Evolutionary conservation across 2,888 invertebrate genomes (phyloP).

Genomic region (Diadromus collaris): DNA sequence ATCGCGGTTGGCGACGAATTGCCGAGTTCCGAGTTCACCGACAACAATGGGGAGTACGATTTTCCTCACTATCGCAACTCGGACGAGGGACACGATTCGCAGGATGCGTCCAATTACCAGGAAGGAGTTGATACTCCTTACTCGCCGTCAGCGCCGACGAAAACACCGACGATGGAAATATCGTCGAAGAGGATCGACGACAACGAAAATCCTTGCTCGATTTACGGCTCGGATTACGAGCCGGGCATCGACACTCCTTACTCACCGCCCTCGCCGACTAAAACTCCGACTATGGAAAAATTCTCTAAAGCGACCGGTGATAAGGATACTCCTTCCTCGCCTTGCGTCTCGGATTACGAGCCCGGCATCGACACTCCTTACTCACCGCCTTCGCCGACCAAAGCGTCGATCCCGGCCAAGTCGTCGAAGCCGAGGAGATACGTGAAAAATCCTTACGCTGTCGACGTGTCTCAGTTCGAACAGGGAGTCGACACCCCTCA

Average conservation of each 20-base stretch:
- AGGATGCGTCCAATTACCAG: not conserved
- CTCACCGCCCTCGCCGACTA: not conserved
- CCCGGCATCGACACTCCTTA: conserved; percentile 15
- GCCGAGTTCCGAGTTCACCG: conserved; percentile 1
- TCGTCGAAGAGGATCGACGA: not conserved
- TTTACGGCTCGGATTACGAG: conserved; percentile 28
- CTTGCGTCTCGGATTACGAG: conserved; percentile 25
- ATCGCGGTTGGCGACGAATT: conserved; percentile 10
- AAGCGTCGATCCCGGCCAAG: not conserved
- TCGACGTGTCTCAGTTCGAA: conserved; percentile 22
- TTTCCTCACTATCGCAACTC: not conserved
- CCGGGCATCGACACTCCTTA: conserved; percentile 19
- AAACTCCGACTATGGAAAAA: conserved; percentile 9
- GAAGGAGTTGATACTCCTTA: not conserved
- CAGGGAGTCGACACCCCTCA: conserved; percentile 14
- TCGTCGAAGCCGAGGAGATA: not conserved
- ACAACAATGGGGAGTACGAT: conserved; percentile 15
- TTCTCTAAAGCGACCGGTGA: not conserved
- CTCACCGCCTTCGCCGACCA: conserved; percentile 2
- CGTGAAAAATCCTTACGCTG: not conserved
- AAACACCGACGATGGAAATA: conserved; percentile 12
- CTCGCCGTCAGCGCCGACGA: conserved; percentile 21
- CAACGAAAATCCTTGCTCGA: conserved; percentile 6
- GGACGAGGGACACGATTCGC: not conserved
- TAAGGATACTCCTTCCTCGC: conserved; percentile 11